Evolutionary conservation across 2,888 invertebrate species (phyloP).

Genomic region (Operophtera brumata): DNA sequence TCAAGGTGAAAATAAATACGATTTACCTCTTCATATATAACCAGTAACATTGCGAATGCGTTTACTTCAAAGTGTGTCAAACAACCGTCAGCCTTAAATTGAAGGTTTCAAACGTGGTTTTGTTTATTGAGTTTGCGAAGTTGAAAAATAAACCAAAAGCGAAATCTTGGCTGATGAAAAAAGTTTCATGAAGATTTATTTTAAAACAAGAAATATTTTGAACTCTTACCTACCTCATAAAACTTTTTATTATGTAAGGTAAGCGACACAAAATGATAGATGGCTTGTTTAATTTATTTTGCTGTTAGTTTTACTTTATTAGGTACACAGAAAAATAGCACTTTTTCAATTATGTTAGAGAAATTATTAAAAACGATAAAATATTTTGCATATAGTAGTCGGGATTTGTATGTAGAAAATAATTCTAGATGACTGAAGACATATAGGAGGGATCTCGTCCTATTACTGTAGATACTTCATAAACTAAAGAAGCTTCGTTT

Average conservation of each 20-base stretch:
- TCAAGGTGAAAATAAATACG: too few relatives aligned
- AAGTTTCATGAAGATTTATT: constrained; percentile 8
- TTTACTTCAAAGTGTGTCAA: background rate
- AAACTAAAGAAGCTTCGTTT: constrained; percentile 33
- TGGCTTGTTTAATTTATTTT: too few relatives aligned
- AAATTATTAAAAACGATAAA: too few relatives aligned
- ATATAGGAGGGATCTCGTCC: too few relatives aligned
- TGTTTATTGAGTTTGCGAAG: constrained; percentile 5
- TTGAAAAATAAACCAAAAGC: constrained; percentile 8
- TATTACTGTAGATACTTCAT: constrained; percentile 29
- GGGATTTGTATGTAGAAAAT: too few relatives aligned
- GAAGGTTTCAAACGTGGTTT: constrained; percentile 2
- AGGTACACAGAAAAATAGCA: too few relatives aligned
- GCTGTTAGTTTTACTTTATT: too few relatives aligned
- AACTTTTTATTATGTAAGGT: background rate
- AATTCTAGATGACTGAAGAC: too few relatives aligned
- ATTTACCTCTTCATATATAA: too few relatives aligned
- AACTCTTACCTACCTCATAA: background rate
- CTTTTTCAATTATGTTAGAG: too few relatives aligned
- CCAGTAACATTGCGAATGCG: background rate
- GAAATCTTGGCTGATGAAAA: constrained; percentile 10
- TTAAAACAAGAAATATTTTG: constrained; percentile 3
- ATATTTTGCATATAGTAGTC: too few relatives aligned
- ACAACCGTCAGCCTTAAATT: background rate
- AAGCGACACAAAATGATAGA: background rate